These are phyloP conservation scores for Saimiri boliviensis DNA, from an alignment of 2,113 vertebrate species.

Conservation along the genomic window DNA sequence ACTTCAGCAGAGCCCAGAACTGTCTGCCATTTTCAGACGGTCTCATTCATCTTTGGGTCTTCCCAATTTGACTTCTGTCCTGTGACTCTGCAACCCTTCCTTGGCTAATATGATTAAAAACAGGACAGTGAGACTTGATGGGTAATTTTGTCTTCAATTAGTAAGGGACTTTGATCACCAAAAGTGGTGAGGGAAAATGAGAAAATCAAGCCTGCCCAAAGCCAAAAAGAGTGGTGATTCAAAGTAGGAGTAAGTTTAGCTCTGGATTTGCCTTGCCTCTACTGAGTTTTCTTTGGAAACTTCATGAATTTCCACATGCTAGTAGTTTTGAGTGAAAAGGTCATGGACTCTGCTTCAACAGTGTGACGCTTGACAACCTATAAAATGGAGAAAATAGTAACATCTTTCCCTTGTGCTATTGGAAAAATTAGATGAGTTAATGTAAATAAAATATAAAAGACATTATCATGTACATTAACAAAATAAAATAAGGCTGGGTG, in stretches of 20 bases:
- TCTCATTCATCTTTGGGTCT: accelerated
- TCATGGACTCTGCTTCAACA: neutral
- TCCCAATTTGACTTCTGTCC: neutral
- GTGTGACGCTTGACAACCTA: neutral
- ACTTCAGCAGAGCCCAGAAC: too few relatives aligned
- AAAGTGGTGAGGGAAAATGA: neutral
- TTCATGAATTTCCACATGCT: neutral
- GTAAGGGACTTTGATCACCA: too few relatives aligned
- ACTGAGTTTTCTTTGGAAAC: neutral
- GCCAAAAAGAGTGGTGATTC: neutral
- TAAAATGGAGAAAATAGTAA: neutral
- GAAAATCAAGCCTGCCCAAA: neutral
- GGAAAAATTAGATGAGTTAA: neutral
- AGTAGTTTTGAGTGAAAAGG: neutral
- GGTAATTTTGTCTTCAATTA: neutral
- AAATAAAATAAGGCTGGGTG: neutral
- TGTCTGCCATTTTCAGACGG: neutral
- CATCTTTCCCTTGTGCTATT: neutral
- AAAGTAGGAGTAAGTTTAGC: too few relatives aligned
- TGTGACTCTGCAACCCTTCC: neutral
- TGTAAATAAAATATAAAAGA: neutral
- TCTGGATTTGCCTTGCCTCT: neutral
- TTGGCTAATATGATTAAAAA: neutral
- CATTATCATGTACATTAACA: neutral
- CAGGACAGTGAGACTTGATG: neutral